A percentile compares a stretch with the other conserved stretches of the same genome.
phyloP scores from a whole-genome alignment of 2,113 vertebrate genomes.

The Colistium nudipinnis region DNA sequence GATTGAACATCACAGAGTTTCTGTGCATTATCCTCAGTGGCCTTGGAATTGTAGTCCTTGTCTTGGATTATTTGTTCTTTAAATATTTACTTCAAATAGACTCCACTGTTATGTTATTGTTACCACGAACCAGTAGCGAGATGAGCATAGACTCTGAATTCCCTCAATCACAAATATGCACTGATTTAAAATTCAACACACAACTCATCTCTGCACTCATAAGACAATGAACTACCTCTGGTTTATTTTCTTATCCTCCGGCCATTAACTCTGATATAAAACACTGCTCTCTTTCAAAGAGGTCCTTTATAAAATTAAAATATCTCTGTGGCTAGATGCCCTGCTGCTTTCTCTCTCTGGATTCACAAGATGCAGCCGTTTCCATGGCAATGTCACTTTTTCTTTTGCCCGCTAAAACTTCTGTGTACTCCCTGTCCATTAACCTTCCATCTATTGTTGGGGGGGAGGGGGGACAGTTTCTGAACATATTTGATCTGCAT shows the following conservation, averaged over 20 bases:
- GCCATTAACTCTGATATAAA: not conserved
- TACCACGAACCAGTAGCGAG: too few species aligned
- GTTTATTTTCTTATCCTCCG: not conserved
- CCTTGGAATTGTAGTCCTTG: not conserved
- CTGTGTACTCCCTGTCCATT: conserved; percentile 41
- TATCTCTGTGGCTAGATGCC: conserved; percentile 38
- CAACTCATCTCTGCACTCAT: not conserved
- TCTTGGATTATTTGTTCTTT: not conserved
- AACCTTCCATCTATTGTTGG: not conserved
- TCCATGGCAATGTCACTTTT: conserved; percentile 63
- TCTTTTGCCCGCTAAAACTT: conserved; percentile 52
- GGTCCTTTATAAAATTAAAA: conserved; percentile 14
- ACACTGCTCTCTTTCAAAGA: conserved; percentile 9
- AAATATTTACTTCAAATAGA: too few species aligned
- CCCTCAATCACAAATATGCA: too few species aligned
- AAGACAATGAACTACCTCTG: not conserved
- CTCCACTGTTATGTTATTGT: too few species aligned
- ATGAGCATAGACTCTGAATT: too few species aligned
- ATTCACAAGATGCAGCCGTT: conserved; percentile 48
- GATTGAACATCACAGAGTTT: conserved; percentile 23
- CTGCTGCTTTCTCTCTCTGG: conserved; percentile 24
- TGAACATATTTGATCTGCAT: too few species aligned
- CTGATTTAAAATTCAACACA: conserved; percentile 1
- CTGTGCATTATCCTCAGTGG: conserved; percentile 13
- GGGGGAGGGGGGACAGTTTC: too few species aligned